Base-by-base conservation (phyloP, 2,797 vertebrate species). In the Acanthis flammea region DNA sequence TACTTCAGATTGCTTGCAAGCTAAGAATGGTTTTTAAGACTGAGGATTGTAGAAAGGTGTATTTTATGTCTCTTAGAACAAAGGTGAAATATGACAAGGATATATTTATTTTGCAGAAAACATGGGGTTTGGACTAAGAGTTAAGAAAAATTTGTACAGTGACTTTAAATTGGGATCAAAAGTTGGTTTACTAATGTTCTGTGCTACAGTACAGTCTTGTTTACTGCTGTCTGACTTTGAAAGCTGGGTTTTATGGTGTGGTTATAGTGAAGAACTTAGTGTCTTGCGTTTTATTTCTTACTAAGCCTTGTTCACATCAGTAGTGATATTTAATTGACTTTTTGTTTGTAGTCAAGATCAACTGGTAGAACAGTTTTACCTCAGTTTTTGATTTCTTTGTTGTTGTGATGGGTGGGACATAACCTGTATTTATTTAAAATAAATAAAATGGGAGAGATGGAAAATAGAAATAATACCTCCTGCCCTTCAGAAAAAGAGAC, bases 291-390 rank as follows among this genome's bases (percentile, higher is more conserved):
- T 89, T 85, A 61, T 82, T 86, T 93, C 92, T 88, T 95, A 86
- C 65, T 92, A 86, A 82, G 30, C 91, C 90, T 94, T 53, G 28
- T 92, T 97, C 80, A 78, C 72, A 65, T 92, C 68, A 67, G 77
- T 94, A 94, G 79, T 12, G 84, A 90, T 97, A 96, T 91, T 97
- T 90, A 95, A 94, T 80, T 93, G 88, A 95, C 85, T 95, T 96
- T 96, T 44, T 54, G 25, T 92, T 95, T 1, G 6, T 96, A 88
- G 95, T 94, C 90, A 88, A 57, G 72, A 96, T 98, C 92, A 89
- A 92, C 97, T 95, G 97, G 95, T 97, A 97, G 97, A 94, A 94
- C 96, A 97, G 94, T 96, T 94, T 97, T 98, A 98, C 98, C 98
- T 98, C 97, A 97, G 14, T 94, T 95, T 88, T 97, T 97, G 27